Percentiles rank a stretch among this genome's conserved stretches.
Conservation (phyloP, 2,797 vertebrate species). For the Gymnocypris eckloni region DNA sequence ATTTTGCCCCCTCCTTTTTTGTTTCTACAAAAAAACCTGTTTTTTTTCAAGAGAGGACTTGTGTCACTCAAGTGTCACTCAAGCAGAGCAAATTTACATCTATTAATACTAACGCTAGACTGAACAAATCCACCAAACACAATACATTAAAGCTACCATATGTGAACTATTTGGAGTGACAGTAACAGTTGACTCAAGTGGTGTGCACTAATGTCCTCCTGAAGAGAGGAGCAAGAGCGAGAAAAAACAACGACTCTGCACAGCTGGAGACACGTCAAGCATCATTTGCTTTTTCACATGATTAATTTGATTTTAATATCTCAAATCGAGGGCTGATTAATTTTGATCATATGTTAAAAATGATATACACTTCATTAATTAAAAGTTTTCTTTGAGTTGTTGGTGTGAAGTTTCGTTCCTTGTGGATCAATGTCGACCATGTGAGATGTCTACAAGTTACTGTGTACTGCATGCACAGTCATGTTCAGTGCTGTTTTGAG, state of each 20-base stretch:
- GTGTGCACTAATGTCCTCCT: slow-evolving; percentile 98
- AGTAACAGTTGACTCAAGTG: slow-evolving; percentile 99
- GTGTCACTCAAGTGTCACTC: slow-evolving; percentile 29
- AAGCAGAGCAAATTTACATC: slow-evolving; percentile 41
- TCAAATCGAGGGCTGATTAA: slow-evolving; percentile 99
- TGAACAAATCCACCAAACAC: slow-evolving; percentile 51
- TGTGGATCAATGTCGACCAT: slow-evolving; percentile 61
- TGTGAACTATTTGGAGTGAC: slow-evolving; percentile 82
- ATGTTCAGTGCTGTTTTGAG: slow-evolving; percentile 36
- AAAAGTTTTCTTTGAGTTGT: slow-evolving; percentile 86
- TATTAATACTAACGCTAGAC: slow-evolving; percentile 49
- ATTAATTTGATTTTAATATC: slow-evolving; percentile 99
- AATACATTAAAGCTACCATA: slow-evolving; percentile 54
- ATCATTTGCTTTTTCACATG: slow-evolving; percentile 99
- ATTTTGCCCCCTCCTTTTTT: slow-evolving; percentile 8
- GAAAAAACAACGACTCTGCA: slow-evolving; percentile 90
- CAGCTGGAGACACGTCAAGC: slow-evolving; percentile 99
- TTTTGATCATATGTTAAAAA: slow-evolving; percentile 99
- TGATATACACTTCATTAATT: slow-evolving; percentile 94
- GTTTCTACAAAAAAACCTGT: neutral
- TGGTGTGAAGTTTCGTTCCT: slow-evolving; percentile 79
- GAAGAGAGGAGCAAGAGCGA: slow-evolving; percentile 90
- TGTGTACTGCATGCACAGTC: slow-evolving; percentile 71
- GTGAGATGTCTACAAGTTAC: neutral
- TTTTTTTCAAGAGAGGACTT: neutral